phyloP scores from a whole-genome alignment of 2,113 vertebrate genomes.

The Cheirogaleus medius region DNA sequence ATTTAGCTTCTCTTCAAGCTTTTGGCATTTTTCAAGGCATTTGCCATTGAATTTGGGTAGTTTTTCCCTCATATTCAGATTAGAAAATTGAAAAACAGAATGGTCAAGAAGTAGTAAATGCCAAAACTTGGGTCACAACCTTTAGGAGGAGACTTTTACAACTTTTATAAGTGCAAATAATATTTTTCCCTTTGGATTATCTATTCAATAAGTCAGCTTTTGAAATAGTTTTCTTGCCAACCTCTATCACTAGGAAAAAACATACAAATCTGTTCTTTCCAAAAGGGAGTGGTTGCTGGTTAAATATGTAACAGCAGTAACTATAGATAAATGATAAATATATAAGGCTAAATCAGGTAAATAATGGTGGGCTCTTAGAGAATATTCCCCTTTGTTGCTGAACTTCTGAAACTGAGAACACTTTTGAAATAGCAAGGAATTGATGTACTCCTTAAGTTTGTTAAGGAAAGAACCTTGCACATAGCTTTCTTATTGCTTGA shows the following conservation, averaged over 20 bases:
- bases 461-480: not conserved
- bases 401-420: constrained; percentile 29
- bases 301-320: constrained; percentile 8
- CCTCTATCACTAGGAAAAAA: constrained; percentile 30
- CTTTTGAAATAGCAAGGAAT: constrained; percentile 22
- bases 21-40: constrained; percentile 31
- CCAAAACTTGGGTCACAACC: not conserved
- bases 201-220: not conserved
- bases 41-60: not conserved
- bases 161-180: constrained; percentile 1
- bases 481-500: constrained; percentile 27
- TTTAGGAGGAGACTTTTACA: constrained; percentile 37
- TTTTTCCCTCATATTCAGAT: not conserved
- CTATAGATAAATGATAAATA: not conserved
- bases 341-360: not conserved
- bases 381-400: constrained; percentile 14
- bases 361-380: not conserved
- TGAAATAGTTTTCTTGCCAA: not conserved
- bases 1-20: constrained; percentile 15
- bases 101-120: constrained; percentile 19
- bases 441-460: not conserved
- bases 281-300: constrained; percentile 22
- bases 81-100: constrained; percentile 48
- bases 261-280: not conserved
- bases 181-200: constrained; percentile 26